phyloP scores from a whole-genome alignment of 2,888 invertebrate genomes.

The Andrena camellia region DNA sequence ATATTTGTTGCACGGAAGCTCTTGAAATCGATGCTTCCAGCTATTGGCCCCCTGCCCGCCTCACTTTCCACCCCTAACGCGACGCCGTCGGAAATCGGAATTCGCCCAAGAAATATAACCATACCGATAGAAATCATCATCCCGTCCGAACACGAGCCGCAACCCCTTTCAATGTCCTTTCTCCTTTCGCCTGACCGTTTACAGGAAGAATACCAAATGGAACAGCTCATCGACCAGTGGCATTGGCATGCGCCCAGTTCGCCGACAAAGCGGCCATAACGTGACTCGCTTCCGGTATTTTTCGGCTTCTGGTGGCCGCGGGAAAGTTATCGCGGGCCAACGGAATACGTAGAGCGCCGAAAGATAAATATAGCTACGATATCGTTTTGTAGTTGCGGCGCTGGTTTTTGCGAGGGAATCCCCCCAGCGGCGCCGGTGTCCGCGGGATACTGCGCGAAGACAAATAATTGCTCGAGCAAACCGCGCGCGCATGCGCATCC shows the following conservation, averaged over 20 bases:
- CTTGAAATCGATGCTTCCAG: background rate
- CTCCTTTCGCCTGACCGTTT: constrained; percentile 30
- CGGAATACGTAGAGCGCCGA: constrained; percentile 33
- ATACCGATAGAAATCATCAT: constrained; percentile 34
- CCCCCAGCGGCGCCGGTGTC: background rate
- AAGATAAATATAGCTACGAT: constrained; percentile 38
- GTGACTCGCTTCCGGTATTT: constrained; percentile 75
- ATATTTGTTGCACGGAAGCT: background rate
- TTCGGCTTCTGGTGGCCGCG: constrained; percentile 31
- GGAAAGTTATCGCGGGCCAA: constrained; percentile 30
- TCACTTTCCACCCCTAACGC: background rate
- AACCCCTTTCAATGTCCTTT: constrained; percentile 29
- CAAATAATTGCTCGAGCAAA: constrained; percentile 5
- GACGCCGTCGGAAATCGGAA: constrained; percentile 22
- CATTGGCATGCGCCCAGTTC: constrained; percentile 74
- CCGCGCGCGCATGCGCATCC: background rate
- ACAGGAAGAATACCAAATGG: constrained; percentile 61
- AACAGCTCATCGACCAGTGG: constrained; percentile 68
- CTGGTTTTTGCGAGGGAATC: constrained; percentile 10
- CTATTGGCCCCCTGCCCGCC: background rate
- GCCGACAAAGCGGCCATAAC: constrained; percentile 67
- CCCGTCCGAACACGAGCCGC: constrained; percentile 15
- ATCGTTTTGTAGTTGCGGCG: background rate
- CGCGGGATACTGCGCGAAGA: background rate
- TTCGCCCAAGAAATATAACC: constrained; percentile 5